Evolutionary conservation across 2,888 invertebrate species (phyloP).

Genomic region (Omphaloscelis lunosa): DNA sequence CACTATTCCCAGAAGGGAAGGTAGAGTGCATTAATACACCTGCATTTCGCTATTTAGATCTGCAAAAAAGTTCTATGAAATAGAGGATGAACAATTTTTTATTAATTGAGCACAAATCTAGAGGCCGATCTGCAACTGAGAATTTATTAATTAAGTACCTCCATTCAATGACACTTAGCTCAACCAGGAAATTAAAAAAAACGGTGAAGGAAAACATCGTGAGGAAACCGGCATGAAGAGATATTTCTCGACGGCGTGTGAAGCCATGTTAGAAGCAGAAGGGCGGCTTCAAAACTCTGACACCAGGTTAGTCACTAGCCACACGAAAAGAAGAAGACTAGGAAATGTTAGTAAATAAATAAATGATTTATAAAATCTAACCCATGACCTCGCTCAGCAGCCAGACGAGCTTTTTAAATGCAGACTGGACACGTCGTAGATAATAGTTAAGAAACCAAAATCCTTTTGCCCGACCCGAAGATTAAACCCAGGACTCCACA

Average conservation of each 20-base stretch:
- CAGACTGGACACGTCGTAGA: no score
- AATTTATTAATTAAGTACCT: not conserved
- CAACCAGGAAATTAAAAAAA: not conserved
- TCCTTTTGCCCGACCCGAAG: fast-evolving
- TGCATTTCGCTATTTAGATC: not conserved
- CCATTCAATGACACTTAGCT: not conserved
- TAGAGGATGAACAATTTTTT: no score
- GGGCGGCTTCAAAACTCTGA: no score
- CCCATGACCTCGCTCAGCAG: not conserved
- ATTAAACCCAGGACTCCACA: not conserved
- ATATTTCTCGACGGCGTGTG: no score
- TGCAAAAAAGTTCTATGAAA: no score
- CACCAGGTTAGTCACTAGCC: no score
- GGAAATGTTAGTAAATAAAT: not conserved
- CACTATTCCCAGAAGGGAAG: not conserved
- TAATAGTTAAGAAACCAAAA: not conserved
- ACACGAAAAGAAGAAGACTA: no score
- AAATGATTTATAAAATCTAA: not conserved
- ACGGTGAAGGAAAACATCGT: no score
- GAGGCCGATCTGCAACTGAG: not conserved
- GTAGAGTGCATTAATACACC: not conserved
- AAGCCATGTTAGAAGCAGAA: no score
- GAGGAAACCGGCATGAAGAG: no score
- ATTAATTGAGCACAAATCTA: not conserved
- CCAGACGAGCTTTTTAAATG: not conserved